A percentile compares a stretch with the other conserved stretches of the same genome.
phyloP scores from a whole-genome alignment of 2,797 vertebrate species.

The Antennarius maculatus region DNA sequence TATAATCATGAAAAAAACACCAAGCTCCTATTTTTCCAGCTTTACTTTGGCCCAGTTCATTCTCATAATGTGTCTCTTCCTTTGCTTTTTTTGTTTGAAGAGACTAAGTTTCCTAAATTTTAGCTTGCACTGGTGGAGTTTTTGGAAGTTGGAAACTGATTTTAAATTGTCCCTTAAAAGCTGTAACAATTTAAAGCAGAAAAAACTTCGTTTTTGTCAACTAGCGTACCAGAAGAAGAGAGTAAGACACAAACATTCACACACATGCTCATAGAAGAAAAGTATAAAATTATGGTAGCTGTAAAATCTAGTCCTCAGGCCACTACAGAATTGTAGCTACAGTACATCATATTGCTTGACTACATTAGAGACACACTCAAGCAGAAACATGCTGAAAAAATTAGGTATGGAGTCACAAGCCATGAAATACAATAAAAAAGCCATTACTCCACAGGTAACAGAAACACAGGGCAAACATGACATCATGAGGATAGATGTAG shows the following conservation, averaged over 20 bases:
- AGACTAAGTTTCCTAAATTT: slow-evolving; percentile 56
- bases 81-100: slow-evolving; percentile 44
- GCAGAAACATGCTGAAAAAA: slow-evolving; percentile 1
- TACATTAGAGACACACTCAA: slow-evolving; percentile 26
- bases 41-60: neutral
- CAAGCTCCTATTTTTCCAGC: slow-evolving; percentile 10
- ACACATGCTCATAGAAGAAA: neutral
- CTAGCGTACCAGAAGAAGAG: slow-evolving; percentile 18
- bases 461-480: slow-evolving; percentile 12
- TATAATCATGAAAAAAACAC: slow-evolving; percentile 27
- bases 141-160: slow-evolving; percentile 31
- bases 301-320: slow-evolving; percentile 36
- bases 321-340: slow-evolving; percentile 21
- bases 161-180: slow-evolving; percentile 36
- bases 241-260: slow-evolving; percentile 1
- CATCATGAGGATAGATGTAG: slow-evolving; percentile 2
- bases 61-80: slow-evolving; percentile 25
- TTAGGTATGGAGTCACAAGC: slow-evolving; percentile 9
- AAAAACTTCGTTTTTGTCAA: slow-evolving; percentile 29
- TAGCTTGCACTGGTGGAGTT: slow-evolving; percentile 62
- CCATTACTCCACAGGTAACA: slow-evolving; percentile 17
- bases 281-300: slow-evolving; percentile 17
- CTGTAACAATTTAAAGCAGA: slow-evolving; percentile 38
- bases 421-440: slow-evolving; percentile 27
- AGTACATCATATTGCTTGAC: slow-evolving; percentile 36